Percentiles rank a stretch among this genome's conserved stretches.
These are phyloP conservation scores for Latheticus oryzae DNA, from an alignment of 2,888 invertebrate species.

Conservation along the genomic window DNA sequence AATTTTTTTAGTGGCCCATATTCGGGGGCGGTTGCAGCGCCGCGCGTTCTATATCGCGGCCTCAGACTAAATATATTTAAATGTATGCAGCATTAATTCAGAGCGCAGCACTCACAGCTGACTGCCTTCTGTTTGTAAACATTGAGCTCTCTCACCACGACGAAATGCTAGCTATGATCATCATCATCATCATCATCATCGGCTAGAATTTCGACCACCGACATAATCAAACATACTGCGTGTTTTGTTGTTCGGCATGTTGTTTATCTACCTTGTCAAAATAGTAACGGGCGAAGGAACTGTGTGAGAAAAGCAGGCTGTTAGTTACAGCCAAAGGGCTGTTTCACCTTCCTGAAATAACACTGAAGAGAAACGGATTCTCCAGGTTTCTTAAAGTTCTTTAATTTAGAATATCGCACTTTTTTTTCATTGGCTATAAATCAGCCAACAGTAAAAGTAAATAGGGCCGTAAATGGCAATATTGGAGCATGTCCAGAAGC, in stretches of 20 bases:
- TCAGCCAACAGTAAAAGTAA: constrained; percentile 48
- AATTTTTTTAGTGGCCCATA: constrained; percentile 5
- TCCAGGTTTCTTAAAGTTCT: no score
- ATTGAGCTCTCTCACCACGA: constrained; percentile 53
- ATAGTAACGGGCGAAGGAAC: constrained; percentile 32
- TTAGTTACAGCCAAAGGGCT: constrained; percentile 25
- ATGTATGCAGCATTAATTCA: constrained; percentile 68
- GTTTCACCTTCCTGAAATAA: background rate
- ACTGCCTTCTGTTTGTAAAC: constrained; percentile 67
- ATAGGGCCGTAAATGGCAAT: constrained; percentile 49
- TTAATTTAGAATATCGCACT: no score
- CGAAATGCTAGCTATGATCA: constrained; percentile 41
- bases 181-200: constrained; percentile 39
- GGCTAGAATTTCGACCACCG: constrained; percentile 23
- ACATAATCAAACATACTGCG: constrained; percentile 33
- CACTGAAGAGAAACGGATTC: background rate
- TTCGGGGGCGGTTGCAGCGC: constrained; percentile 32
- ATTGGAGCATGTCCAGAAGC: constrained; percentile 49
- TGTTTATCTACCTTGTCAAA: constrained; percentile 41
- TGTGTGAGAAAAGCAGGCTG: constrained; percentile 22
- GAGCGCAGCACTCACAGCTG: constrained; percentile 67
- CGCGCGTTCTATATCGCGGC: constrained; percentile 34
- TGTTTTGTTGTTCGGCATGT: constrained; percentile 31
- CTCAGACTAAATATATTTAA: constrained; percentile 65
- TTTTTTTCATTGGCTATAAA: constrained; percentile 43